These are phyloP conservation scores for Simalia tracyae DNA, from an alignment of 2,797 vertebrate species.

Conservation along the genomic window DNA sequence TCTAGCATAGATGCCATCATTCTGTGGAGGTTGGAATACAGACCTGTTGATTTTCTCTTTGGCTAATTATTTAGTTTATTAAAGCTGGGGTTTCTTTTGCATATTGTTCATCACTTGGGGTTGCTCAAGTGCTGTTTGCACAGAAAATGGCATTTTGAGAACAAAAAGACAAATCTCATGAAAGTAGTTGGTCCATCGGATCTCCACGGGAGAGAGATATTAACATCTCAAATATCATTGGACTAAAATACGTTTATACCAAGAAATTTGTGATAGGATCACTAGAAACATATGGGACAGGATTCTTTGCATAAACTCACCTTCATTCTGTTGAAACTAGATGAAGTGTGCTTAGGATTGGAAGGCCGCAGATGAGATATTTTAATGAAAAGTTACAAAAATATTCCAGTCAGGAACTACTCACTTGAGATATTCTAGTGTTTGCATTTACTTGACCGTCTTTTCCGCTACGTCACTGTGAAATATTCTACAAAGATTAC, in stretches of 20 bases:
- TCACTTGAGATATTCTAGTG: neutral
- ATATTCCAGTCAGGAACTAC: neutral
- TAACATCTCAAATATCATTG: neutral
- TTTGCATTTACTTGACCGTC: slow-evolving; percentile 25
- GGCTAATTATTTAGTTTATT: neutral
- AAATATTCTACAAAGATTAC: slow-evolving; percentile 68
- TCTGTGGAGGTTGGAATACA: neutral
- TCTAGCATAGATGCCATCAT: neutral
- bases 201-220: neutral
- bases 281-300: neutral
- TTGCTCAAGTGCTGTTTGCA: neutral
- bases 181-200: neutral
- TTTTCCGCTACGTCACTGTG: slow-evolving; percentile 68
- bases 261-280: neutral
- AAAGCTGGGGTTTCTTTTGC: neutral
- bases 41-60: neutral
- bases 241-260: neutral
- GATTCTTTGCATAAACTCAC: neutral
- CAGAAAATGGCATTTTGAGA: neutral
- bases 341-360: neutral
- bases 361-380: neutral
- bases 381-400: neutral
- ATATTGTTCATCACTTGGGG: neutral
- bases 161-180: neutral
- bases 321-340: neutral